Conservation (phyloP, 2,797 vertebrate species). For the Miichthys miiuy region DNA sequence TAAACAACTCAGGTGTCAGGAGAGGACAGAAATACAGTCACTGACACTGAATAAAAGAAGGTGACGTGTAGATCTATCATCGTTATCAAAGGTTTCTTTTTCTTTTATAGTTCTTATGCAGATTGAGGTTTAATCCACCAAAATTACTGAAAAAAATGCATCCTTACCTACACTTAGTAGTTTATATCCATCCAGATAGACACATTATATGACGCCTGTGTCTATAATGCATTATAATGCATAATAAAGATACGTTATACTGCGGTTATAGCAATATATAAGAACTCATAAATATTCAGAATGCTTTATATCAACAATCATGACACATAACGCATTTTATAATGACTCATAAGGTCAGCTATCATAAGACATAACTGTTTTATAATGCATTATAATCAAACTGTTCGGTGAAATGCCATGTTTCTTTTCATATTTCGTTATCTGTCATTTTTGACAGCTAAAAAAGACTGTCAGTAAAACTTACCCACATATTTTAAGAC, state of each 20-base stretch:
- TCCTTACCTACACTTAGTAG: not conserved
- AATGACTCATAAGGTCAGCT: no score
- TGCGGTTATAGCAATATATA: no score
- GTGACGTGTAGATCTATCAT: not conserved
- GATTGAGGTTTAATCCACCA: not conserved
- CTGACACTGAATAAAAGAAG: conserved; percentile 2
- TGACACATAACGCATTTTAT: no score
- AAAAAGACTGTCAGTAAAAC: not conserved
- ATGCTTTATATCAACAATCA: no score
- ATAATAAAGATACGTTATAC: no score
- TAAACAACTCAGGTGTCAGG: conserved; percentile 30
- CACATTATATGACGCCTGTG: no score
- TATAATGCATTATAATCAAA: no score
- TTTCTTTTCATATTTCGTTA: not conserved
- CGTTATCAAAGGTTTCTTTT: not conserved
- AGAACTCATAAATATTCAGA: no score
- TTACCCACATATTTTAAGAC: not conserved
- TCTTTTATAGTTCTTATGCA: not conserved
- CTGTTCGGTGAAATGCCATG: not conserved
- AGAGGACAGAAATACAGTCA: conserved; percentile 8
- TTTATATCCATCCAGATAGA: not conserved
- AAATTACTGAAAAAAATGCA: not conserved
- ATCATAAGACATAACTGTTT: no score
- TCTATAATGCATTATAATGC: no score
- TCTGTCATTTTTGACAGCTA: not conserved